Conservation (phyloP, 2,797 vertebrate genomes). For the Sebastes trivittatus region DNA sequence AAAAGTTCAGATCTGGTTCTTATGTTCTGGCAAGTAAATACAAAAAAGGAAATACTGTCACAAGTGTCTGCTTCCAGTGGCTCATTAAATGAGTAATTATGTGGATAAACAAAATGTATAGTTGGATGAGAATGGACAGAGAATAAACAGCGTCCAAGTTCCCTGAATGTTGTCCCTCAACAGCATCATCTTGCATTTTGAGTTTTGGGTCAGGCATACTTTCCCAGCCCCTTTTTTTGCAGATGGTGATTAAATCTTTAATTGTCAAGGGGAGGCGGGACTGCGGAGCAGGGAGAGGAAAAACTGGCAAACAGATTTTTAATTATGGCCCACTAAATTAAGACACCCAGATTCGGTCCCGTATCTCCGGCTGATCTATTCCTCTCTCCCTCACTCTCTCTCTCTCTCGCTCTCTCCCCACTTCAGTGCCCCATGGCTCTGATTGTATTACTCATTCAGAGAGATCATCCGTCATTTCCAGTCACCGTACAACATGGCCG, state of each 20-base stretch:
- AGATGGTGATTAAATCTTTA: slow-evolving; percentile 85
- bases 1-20: neutral
- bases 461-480: slow-evolving; percentile 76
- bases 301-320: slow-evolving; percentile 82
- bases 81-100: slow-evolving; percentile 36
- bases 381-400: slow-evolving; percentile 21
- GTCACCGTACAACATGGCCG: slow-evolving; percentile 54
- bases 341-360: slow-evolving; percentile 70
- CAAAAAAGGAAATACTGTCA: slow-evolving; percentile 14
- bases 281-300: slow-evolving; percentile 58
- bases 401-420: slow-evolving; percentile 10
- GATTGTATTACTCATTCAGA: slow-evolving; percentile 80
- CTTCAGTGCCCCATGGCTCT: slow-evolving; percentile 66
- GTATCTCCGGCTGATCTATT: slow-evolving; percentile 72
- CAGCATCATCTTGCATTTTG: slow-evolving; percentile 54
- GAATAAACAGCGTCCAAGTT: slow-evolving; percentile 39
- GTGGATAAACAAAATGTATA: slow-evolving; percentile 42
- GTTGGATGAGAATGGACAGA: slow-evolving; percentile 30
- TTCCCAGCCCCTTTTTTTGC: slow-evolving; percentile 69
- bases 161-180: slow-evolving; percentile 34
- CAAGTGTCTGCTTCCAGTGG: slow-evolving; percentile 14
- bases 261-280: slow-evolving; percentile 74
- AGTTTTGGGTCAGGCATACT: slow-evolving; percentile 72
- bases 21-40: neutral
- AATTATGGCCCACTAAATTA: slow-evolving; percentile 84